A percentile compares a stretch with the other conserved stretches of the same genome.
Conservation (phyloP, 2,888 invertebrate species). For the Acleris holmiana region DNA sequence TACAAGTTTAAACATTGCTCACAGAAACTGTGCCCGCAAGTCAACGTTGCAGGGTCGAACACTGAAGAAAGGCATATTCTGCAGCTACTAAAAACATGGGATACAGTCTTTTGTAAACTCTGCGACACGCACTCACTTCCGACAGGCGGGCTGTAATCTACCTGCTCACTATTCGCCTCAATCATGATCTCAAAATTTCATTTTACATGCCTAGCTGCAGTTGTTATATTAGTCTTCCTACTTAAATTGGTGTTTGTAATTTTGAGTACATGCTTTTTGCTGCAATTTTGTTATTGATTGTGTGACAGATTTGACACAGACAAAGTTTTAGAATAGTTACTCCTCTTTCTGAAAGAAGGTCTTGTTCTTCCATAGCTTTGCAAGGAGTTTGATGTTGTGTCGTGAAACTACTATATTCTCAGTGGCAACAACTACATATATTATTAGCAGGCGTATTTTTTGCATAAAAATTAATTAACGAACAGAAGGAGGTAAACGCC, state of each 20-base stretch:
- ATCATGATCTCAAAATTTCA: conserved; percentile 3
- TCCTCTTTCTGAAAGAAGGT: conserved; percentile 1
- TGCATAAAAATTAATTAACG: too few relatives aligned
- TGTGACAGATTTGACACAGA: neutral
- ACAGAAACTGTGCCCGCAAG: conserved; percentile 70
- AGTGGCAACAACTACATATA: too few relatives aligned
- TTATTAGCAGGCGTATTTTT: too few relatives aligned
- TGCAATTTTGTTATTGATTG: neutral
- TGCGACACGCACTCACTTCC: conserved; percentile 11
- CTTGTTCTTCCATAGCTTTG: neutral
- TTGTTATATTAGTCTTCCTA: too few relatives aligned
- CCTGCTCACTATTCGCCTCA: conserved; percentile 9
- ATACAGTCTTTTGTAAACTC: conserved; percentile 43
- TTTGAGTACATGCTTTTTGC: neutral
- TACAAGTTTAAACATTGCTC: conserved; percentile 59
- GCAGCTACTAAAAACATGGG: conserved; percentile 53
- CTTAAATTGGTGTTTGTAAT: neutral
- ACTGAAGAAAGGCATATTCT: conserved; percentile 65
- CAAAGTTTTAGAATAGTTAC: neutral
- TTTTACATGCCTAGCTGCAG: too few relatives aligned
- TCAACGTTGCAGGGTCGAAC: conserved; percentile 54
- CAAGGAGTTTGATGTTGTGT: too few relatives aligned
- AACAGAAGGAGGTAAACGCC: too few relatives aligned
- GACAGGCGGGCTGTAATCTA: neutral
- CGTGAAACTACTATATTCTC: too few relatives aligned